Conservation (phyloP, 2,888 invertebrate species). For the Nymphalis c-album region DNA sequence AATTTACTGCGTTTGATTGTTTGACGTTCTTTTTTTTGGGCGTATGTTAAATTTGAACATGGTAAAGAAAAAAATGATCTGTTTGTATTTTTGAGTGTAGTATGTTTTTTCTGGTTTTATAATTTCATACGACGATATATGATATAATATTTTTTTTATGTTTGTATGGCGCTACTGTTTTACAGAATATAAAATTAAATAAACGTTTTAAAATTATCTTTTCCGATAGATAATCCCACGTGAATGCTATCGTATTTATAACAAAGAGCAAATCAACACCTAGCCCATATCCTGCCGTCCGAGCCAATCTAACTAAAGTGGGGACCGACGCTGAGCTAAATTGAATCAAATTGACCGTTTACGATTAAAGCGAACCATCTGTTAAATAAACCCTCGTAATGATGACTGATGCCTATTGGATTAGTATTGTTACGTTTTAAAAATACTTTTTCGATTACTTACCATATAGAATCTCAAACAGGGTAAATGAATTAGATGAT, state of each 20-base stretch:
- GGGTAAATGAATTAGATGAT: neutral
- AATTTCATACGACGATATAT: too few species aligned
- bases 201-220: neutral
- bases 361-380: constrained; percentile 52
- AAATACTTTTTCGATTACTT: neutral
- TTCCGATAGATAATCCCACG: constrained; percentile 10
- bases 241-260: constrained; percentile 22
- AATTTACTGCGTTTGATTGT: neutral
- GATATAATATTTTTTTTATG: too few species aligned
- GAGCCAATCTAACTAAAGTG: constrained; percentile 62
- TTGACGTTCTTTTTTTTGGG: neutral
- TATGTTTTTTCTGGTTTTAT: too few species aligned
- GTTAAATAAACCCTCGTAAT: constrained; percentile 55
- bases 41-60: neutral
- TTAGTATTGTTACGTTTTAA: constrained; percentile 30
- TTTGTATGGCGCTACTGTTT: neutral
- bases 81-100: too few species aligned
- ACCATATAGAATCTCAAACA: neutral
- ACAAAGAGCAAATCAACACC: constrained; percentile 47
- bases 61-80: too few species aligned
- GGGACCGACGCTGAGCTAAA: constrained; percentile 53
- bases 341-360: constrained; percentile 72
- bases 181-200: neutral
- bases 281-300: constrained; percentile 62
- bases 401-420: constrained; percentile 55